Conservation (phyloP, 2,888 invertebrate species). For the Aproaerema taeniolella region DNA sequence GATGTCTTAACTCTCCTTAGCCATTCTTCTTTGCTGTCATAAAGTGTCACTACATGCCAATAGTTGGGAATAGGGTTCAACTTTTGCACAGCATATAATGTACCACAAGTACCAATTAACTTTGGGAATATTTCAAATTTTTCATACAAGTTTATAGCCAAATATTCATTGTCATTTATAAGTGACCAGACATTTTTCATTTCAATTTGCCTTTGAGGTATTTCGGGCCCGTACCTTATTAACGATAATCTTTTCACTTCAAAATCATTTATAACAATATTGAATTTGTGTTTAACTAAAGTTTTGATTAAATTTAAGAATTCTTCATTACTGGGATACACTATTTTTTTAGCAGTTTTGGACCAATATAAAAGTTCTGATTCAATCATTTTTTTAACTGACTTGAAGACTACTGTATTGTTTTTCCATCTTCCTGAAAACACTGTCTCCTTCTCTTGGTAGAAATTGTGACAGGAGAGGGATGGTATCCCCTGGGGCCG, state of each 20-base stretch:
- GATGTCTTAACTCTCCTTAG: constrained; percentile 73
- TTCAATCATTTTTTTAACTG: constrained; percentile 47
- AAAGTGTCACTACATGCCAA: constrained; percentile 66
- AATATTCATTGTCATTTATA: constrained; percentile 82
- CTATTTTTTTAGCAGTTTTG: constrained; percentile 47
- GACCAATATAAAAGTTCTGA: constrained; percentile 58
- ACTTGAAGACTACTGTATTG: constrained; percentile 78
- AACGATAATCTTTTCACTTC: too few relatives aligned
- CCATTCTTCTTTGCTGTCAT: constrained; percentile 77
- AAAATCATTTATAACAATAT: constrained; percentile 69
- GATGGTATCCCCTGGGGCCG: constrained; percentile 69
- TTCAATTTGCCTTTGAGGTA: constrained; percentile 55
- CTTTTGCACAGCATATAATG: constrained; percentile 81
- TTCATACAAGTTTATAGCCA: constrained; percentile 76
- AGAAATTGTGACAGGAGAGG: constrained; percentile 78
- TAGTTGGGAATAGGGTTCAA: constrained; percentile 73
- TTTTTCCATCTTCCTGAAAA: constrained; percentile 78
- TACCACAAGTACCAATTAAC: constrained; percentile 81
- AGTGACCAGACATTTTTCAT: constrained; percentile 81
- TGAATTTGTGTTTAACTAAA: constrained; percentile 69
- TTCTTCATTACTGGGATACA: constrained; percentile 65
- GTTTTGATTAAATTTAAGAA: constrained; percentile 70
- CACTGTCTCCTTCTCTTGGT: constrained; percentile 78
- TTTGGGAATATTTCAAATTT: constrained; percentile 80
- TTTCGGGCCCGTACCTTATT: too few relatives aligned